These are phyloP conservation scores for Columbina picui DNA, from an alignment of 2,113 vertebrate genomes.

Conservation along the genomic window DNA sequence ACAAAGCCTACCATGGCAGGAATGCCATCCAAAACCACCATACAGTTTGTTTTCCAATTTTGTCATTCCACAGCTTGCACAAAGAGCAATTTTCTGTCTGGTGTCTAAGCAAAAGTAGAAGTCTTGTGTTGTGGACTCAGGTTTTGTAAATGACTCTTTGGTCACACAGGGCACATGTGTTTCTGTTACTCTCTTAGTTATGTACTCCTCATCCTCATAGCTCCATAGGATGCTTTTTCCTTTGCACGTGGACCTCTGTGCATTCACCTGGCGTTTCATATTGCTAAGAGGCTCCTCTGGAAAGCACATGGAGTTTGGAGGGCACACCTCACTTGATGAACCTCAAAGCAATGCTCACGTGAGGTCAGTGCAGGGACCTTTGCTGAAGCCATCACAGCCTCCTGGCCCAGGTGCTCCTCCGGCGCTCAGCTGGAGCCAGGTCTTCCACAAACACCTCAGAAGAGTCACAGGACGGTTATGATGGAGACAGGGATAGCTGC, in stretches of 20 bases:
- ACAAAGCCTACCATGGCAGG: neutral
- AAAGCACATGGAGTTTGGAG: fast-evolving
- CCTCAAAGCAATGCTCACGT: neutral
- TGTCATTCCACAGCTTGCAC: conserved; percentile 23
- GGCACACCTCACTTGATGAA: neutral
- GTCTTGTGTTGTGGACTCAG: neutral
- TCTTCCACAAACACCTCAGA: fast-evolving
- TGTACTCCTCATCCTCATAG: neutral
- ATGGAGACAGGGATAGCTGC: neutral
- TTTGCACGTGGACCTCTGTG: neutral
- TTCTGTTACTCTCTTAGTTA: neutral
- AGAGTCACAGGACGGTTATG: neutral
- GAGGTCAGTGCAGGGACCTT: neutral
- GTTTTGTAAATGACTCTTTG: neutral
- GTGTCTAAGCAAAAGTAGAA: neutral
- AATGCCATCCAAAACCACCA: conserved; percentile 17
- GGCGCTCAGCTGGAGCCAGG: neutral
- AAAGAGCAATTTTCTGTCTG: conserved; percentile 19
- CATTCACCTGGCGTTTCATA: neutral
- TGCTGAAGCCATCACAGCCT: fast-evolving
- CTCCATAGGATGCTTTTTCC: neutral
- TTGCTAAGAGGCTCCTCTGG: neutral
- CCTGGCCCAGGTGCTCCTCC: neutral
- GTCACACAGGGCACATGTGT: neutral
- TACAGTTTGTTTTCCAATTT: conserved; percentile 31